phyloP scores from a whole-genome alignment of 2,888 invertebrate genomes.

The Leucozona laternaria region DNA sequence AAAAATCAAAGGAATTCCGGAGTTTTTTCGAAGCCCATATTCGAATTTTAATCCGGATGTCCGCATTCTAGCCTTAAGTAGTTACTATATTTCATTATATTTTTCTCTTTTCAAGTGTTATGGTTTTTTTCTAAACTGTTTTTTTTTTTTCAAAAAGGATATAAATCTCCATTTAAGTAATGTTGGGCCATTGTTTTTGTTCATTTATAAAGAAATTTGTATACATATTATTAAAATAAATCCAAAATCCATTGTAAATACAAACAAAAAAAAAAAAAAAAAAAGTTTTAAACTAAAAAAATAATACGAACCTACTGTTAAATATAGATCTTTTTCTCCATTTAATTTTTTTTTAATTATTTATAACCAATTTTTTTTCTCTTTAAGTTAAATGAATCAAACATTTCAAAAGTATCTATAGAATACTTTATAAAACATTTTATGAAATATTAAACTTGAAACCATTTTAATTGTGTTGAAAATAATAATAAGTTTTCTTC shows the following conservation, averaged over 20 bases:
- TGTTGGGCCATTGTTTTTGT: constrained; percentile 49
- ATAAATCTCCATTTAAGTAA: constrained; percentile 34
- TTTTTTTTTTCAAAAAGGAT: constrained; percentile 29
- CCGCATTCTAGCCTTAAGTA: constrained; percentile 66
- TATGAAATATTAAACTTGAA: constrained; percentile 70
- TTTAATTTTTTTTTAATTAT: constrained; percentile 28
- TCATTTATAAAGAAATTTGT: constrained; percentile 14
- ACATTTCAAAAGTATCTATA: constrained; percentile 49
- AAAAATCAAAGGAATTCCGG: constrained; percentile 40
- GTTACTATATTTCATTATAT: constrained; percentile 40
- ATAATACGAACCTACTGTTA: constrained; percentile 23
- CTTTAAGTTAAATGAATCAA: constrained; percentile 60
- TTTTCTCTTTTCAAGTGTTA: constrained; percentile 65
- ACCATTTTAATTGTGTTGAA: constrained; percentile 57
- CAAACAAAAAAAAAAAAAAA: constrained; percentile 23
- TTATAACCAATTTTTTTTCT: constrained; percentile 44
- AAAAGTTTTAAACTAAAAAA: constrained; percentile 26
- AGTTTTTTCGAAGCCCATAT: constrained; percentile 40
- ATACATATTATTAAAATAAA: constrained; percentile 18
- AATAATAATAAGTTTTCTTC: constrained; percentile 40
- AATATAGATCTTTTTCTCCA: constrained; percentile 28
- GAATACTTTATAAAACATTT: constrained; percentile 37
- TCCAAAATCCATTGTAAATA: constrained; percentile 62
- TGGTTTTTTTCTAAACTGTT: constrained; percentile 45
- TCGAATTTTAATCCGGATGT: constrained; percentile 40